Percentiles rank a stretch among this genome's conserved stretches.
Evolutionary conservation across 2,113 vertebrate species (phyloP).

Genomic region (Hypanus sabinus): DNA sequence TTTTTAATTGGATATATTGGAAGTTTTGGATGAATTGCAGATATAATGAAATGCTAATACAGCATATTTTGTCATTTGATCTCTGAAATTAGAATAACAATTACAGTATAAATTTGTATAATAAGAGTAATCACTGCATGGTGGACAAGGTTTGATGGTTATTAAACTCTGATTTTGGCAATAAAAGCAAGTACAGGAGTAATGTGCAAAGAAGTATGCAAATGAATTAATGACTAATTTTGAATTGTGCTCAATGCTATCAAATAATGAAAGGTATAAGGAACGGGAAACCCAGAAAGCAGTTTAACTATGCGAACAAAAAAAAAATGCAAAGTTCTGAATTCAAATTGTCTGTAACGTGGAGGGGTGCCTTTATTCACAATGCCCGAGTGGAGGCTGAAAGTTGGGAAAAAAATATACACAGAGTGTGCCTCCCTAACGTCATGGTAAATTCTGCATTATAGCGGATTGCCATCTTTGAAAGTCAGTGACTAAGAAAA

Average conservation of each 20-base stretch:
- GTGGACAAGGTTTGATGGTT: conserved; percentile 33
- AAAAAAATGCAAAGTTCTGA: conserved; percentile 35
- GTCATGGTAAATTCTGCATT: conserved; percentile 60
- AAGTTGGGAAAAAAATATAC: conserved; percentile 43
- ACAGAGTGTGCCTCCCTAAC: conserved; percentile 54
- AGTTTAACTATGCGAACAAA: conserved; percentile 30
- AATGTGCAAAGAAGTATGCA: conserved; percentile 36
- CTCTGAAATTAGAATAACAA: conserved; percentile 37
- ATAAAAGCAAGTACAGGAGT: conserved; percentile 25
- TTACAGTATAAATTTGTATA: conserved; percentile 37
- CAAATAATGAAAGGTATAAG: conserved; percentile 31
- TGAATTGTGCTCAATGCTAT: conserved; percentile 17
- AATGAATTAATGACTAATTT: conserved; percentile 34
- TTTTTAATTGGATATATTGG: conserved; percentile 37
- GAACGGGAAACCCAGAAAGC: conserved; percentile 3
- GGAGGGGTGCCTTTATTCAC: conserved; percentile 33
- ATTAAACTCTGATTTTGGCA: conserved; percentile 35
- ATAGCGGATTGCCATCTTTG: conserved; percentile 59
- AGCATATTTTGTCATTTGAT: conserved; percentile 36
- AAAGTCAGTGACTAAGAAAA: conserved; percentile 60
- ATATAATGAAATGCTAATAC: conserved; percentile 37
- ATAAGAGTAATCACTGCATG: conserved; percentile 37
- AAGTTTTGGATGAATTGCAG: conserved; percentile 31
- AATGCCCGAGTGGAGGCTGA: conserved; percentile 38
- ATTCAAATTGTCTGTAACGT: neutral